These are phyloP conservation scores for Philereme transversata DNA, from an alignment of 2,888 invertebrate species.

Conservation along the genomic window DNA sequence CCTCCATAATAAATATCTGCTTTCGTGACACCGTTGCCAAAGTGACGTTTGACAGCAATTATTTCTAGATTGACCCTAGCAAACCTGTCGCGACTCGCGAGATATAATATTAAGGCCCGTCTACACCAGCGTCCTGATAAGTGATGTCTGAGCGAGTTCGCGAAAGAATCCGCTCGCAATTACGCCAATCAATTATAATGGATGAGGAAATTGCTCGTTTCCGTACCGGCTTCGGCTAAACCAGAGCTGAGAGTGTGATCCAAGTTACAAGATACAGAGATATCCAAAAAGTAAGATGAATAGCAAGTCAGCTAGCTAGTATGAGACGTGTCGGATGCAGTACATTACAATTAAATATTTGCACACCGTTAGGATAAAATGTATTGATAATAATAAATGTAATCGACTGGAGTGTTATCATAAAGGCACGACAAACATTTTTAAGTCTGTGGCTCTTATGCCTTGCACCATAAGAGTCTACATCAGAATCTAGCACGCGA, in stretches of 20 bases:
- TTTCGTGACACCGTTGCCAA: too few species aligned
- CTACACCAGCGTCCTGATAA: conserved; percentile 13
- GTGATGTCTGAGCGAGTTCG: conserved; percentile 47
- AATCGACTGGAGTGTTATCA: too few species aligned
- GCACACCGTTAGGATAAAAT: too few species aligned
- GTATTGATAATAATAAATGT: too few species aligned
- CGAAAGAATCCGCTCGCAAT: conserved; percentile 77
- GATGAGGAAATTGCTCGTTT: conserved; percentile 79
- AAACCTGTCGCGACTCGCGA: too few species aligned
- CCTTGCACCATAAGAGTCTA: conserved; percentile 34
- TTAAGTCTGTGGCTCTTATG: conserved; percentile 15
- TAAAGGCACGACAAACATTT: too few species aligned
- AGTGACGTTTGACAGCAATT: neutral
- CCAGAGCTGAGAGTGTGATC: conserved; percentile 47
- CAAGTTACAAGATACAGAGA: conserved; percentile 29
- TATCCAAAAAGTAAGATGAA: too few species aligned
- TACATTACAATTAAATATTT: too few species aligned
- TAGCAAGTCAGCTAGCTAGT: too few species aligned
- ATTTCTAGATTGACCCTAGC: too few species aligned
- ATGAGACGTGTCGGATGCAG: too few species aligned
- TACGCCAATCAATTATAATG: conserved; percentile 82
- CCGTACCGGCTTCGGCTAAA: conserved; percentile 62
- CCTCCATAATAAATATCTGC: too few species aligned
- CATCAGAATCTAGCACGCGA: conserved; percentile 63
- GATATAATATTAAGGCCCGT: conserved; percentile 12